Percentiles rank a stretch among this genome's conserved stretches.
phyloP scores from a whole-genome alignment of 2,797 vertebrate genomes.

The Ptychobarbus kaznakovi region DNA sequence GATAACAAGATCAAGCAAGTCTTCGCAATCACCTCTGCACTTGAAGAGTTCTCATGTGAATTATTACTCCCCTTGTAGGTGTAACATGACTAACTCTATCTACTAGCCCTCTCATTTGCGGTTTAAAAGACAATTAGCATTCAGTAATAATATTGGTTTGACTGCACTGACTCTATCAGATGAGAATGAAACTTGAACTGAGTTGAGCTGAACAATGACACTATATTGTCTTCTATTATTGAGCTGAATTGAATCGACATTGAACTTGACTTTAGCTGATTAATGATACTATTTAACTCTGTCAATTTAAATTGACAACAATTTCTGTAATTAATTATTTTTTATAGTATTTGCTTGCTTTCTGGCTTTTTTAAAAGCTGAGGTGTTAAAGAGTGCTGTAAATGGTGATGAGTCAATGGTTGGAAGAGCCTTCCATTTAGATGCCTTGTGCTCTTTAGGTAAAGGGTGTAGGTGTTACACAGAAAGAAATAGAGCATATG shows the following conservation, averaged over 20 bases:
- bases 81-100: neutral
- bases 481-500: neutral
- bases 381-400: slow-evolving; percentile 18
- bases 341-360: neutral
- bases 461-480: slow-evolving; percentile 8
- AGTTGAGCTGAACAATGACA: neutral
- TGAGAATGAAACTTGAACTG: neutral
- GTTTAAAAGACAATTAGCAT: neutral
- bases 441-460: neutral
- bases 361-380: slow-evolving; percentile 3
- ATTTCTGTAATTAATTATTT: neutral
- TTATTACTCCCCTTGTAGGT: neutral
- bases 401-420: slow-evolving; percentile 14
- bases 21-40: neutral
- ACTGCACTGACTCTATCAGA: neutral
- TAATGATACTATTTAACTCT: neutral
- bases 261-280: neutral
- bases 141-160: neutral
- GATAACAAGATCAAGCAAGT: slow-evolving; percentile 4
- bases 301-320: neutral
- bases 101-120: neutral
- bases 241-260: neutral
- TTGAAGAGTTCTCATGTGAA: slow-evolving; percentile 10
- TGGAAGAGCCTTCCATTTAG: neutral
- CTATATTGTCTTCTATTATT: neutral